phyloP scores from a whole-genome alignment of 53 echinoderm and acorn worm species.

The Patiria pectinifera region DNA sequence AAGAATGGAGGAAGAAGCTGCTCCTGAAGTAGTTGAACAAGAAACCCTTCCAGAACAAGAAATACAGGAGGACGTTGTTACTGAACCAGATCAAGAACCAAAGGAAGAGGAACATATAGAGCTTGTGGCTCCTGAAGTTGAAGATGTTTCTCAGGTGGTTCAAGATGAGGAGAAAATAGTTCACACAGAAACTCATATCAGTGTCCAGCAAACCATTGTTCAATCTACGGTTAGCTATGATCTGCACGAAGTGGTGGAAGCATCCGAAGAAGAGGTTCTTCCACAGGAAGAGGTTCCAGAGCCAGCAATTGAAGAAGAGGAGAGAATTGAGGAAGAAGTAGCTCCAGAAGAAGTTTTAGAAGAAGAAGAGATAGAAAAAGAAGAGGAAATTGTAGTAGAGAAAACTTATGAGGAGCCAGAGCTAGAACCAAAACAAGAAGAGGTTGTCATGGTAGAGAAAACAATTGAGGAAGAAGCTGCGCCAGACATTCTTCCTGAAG shows the following conservation, averaged over 20 bases:
- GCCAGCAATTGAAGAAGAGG: conserved; percentile 62
- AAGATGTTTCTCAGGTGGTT: conserved; percentile 16
- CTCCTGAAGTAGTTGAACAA: neutral
- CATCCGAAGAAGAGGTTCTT: neutral
- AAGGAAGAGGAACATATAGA: neutral
- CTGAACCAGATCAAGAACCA: conserved; percentile 39
- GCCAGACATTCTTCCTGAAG: neutral
- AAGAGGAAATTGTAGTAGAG: conserved; percentile 37
- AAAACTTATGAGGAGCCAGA: conserved; percentile 6
- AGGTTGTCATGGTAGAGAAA: conserved; percentile 24
- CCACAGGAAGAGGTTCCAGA: neutral
- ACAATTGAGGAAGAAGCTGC: conserved; percentile 20
- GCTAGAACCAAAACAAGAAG: conserved; percentile 22
- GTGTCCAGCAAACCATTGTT: conserved; percentile 54
- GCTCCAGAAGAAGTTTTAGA: neutral
- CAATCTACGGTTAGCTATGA: conserved; percentile 49
- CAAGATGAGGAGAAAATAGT: conserved; percentile 5
- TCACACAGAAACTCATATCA: conserved; percentile 39
- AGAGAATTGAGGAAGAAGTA: conserved; percentile 59
- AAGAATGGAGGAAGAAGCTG: neutral
- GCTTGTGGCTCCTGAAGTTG: neutral
- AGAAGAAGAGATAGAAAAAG: conserved; percentile 45
- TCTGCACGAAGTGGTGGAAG: conserved; percentile 36
- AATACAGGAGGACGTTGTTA: conserved; percentile 56
- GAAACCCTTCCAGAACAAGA: neutral